Percentiles rank a stretch among this genome's conserved stretches.
Evolutionary conservation across 2,797 vertebrate species (phyloP).

Genomic region (Oreortyx pictus): DNA sequence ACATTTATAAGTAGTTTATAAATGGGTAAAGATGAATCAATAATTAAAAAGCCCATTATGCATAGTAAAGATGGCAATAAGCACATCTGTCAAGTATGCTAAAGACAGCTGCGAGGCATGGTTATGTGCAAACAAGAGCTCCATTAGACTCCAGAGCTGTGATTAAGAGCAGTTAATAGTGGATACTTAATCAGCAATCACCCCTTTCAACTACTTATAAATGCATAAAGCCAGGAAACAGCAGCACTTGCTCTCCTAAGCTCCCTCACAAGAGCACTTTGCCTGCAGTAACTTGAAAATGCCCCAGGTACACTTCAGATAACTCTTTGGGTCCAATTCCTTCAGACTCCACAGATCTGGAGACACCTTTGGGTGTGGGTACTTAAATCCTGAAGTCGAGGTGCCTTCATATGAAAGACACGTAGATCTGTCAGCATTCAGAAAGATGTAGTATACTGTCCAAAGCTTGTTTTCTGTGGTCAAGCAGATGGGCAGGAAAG

Average conservation of each 20-base stretch:
- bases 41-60: constrained; percentile 64
- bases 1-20: constrained; percentile 48
- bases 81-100: constrained; percentile 63
- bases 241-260: neutral
- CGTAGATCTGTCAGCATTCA: neutral
- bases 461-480: neutral
- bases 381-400: neutral
- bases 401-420: neutral
- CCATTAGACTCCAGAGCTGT: constrained; percentile 57
- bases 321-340: neutral
- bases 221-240: constrained; percentile 25
- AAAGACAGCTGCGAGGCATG: constrained; percentile 28
- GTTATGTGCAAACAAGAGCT: constrained; percentile 63
- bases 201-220: constrained; percentile 25
- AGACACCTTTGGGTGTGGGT: neutral
- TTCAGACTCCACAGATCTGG: neutral
- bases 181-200: constrained; percentile 44
- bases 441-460: neutral
- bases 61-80: constrained; percentile 54
- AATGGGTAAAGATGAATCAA: constrained; percentile 57
- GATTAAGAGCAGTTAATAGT: constrained; percentile 61
- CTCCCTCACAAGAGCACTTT: neutral
- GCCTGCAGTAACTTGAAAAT: neutral
- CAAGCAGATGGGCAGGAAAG: neutral
- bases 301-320: neutral